Conservation (phyloP, 1,140 invertebrate genomes). For the Streblospio benedicti region DNA sequence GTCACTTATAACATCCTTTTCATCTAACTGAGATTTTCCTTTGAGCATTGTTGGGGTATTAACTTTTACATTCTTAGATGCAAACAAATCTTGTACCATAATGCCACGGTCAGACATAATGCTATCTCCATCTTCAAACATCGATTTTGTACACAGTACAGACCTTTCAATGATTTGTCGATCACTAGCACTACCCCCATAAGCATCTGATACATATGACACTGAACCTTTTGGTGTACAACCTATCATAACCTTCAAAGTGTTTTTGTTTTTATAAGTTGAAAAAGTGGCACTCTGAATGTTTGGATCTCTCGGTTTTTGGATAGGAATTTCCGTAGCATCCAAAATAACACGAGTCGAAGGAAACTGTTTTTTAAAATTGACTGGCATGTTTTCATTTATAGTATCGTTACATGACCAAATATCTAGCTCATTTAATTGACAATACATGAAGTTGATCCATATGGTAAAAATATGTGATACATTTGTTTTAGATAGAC, state of each 20-base stretch:
- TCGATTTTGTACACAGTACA: not conserved
- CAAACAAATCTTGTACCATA: constrained; percentile 24
- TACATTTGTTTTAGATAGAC: not conserved
- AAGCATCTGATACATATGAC: constrained; percentile 16
- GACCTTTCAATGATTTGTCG: constrained; percentile 21
- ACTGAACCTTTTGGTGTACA: constrained; percentile 16
- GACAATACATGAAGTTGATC: constrained; percentile 17
- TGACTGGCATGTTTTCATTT: constrained; percentile 18
- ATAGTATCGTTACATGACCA: constrained; percentile 29
- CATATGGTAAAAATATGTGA: constrained; percentile 16
- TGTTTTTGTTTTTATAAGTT: constrained; percentile 21
- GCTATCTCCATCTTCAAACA: constrained; percentile 13
- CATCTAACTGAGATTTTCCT: constrained; percentile 19
- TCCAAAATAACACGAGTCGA: constrained; percentile 24
- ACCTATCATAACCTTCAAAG: constrained; percentile 22
- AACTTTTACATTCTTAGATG: constrained; percentile 16
- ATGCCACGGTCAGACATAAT: constrained; percentile 24
- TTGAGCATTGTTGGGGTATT: constrained; percentile 25
- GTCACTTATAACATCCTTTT: constrained; percentile 17
- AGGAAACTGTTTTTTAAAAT: constrained; percentile 21
- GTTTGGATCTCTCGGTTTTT: constrained; percentile 19
- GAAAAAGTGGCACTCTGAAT: constrained; percentile 17
- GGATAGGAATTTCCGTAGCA: constrained; percentile 22
- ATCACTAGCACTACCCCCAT: constrained; percentile 21
- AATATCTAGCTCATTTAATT: constrained; percentile 19